Conservation (phyloP, 1,140 invertebrate species). For the Aporrectodea caliginosa region DNA sequence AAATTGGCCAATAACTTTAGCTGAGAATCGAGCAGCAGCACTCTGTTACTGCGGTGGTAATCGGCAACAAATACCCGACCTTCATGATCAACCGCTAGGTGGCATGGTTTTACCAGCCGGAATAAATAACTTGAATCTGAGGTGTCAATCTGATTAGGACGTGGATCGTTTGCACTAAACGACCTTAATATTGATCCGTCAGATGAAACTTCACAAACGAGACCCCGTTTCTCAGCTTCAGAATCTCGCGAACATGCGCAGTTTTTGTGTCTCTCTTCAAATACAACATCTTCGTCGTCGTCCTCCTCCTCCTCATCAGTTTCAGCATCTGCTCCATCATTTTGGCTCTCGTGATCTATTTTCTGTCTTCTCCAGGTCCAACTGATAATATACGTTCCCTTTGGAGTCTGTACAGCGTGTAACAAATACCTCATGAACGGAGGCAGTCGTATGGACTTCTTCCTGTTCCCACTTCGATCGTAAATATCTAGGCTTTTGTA, state of each 20-base stretch:
- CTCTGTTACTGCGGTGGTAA: neutral
- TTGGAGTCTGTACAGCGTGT: neutral
- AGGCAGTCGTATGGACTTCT: neutral
- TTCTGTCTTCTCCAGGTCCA: neutral
- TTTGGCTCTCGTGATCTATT: neutral
- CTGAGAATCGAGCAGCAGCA: neutral
- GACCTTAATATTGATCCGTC: neutral
- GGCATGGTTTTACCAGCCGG: too few species aligned
- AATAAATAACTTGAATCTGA: too few species aligned
- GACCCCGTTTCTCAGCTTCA: neutral
- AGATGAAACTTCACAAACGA: neutral
- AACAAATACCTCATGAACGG: neutral
- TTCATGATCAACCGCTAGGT: neutral
- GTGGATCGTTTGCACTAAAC: neutral
- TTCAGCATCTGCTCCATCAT: neutral
- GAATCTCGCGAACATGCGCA: neutral
- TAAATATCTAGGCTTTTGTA: neutral
- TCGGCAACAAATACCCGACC: neutral
- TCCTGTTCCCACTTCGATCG: neutral
- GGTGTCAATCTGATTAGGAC: neutral
- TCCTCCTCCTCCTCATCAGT: neutral
- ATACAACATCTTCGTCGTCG: neutral
- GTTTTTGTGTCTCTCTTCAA: neutral
- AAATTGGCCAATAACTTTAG: neutral
- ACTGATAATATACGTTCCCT: neutral